These are phyloP conservation scores for Acrocyrtus sp. DNA, from an alignment of 2,888 invertebrate genomes.

Conservation along the genomic window DNA sequence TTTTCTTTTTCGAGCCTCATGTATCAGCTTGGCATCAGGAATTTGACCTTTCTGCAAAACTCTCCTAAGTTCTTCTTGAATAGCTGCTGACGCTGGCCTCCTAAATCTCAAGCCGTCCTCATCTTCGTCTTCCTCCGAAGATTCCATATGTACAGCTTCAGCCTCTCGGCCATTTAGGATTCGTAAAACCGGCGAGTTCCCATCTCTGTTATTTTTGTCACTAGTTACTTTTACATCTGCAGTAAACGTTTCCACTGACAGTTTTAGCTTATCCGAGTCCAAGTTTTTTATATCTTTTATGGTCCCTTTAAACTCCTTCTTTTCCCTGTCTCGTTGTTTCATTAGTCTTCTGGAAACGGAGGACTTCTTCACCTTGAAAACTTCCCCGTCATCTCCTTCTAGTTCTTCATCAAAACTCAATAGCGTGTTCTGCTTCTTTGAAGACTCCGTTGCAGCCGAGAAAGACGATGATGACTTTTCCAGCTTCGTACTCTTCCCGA, in stretches of 20 bases:
- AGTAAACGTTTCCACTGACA: slow-evolving; percentile 44
- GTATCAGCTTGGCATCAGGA: slow-evolving; percentile 98
- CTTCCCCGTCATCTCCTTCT: slow-evolving; percentile 80
- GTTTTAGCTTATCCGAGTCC: slow-evolving; percentile 13
- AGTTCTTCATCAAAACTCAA: slow-evolving; percentile 60
- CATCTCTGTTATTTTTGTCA: slow-evolving; percentile 20
- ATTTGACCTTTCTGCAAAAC: slow-evolving; percentile 78
- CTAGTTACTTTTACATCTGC: slow-evolving; percentile 47
- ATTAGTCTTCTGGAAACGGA: slow-evolving; percentile 91
- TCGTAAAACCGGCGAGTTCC: slow-evolving; percentile 64
- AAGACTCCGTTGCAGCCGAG: slow-evolving; percentile 19
- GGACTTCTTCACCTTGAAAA: slow-evolving; percentile 95
- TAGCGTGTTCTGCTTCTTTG: slow-evolving; percentile 26
- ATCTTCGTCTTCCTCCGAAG: slow-evolving; percentile 72
- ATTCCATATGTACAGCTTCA: slow-evolving; percentile 78
- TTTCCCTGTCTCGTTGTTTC: slow-evolving; percentile 84
- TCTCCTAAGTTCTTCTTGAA: slow-evolving; percentile 60
- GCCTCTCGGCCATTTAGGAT: slow-evolving; percentile 86
- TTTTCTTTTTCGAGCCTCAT: slow-evolving; percentile 93
- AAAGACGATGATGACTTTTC: slow-evolving; percentile 19
- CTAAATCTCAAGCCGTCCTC: slow-evolving; percentile 66
- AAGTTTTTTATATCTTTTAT: neutral
- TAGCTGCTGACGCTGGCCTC: slow-evolving; percentile 50
- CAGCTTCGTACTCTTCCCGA: slow-evolving; percentile 16
- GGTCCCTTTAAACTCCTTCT: slow-evolving; percentile 68